phyloP scores from a whole-genome alignment of 1,140 invertebrate genomes.

The Scaptomyza graminum region DNA sequence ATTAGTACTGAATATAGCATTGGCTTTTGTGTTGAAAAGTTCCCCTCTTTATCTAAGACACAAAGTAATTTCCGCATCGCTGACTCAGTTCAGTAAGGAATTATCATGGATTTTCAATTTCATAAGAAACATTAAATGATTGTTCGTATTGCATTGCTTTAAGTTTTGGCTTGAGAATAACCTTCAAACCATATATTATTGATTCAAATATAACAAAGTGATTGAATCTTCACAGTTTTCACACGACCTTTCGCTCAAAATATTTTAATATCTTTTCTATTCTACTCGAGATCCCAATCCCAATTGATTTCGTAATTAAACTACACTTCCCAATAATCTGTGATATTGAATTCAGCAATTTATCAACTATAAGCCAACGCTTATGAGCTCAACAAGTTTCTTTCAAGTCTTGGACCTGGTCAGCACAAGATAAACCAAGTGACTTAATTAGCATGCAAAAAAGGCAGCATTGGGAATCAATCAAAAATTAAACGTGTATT shows the following conservation, averaged over 20 bases:
- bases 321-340: neutral
- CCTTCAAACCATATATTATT: too few species aligned
- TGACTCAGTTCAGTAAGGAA: neutral
- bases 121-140: too few species aligned
- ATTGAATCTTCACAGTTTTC: too few species aligned
- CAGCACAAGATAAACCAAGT: slow-evolving; percentile 36
- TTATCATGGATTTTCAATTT: too few species aligned
- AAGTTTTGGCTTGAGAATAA: too few species aligned
- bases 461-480: slow-evolving; percentile 55
- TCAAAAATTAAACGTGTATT: slow-evolving; percentile 41
- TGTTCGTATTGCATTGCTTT: too few species aligned
- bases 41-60: neutral
- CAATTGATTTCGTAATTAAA: neutral
- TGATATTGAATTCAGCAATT: slow-evolving; percentile 13
- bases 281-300: slow-evolving; percentile 1
- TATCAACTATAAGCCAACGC: slow-evolving; percentile 4
- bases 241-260: neutral
- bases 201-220: too few species aligned
- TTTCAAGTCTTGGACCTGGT: neutral
- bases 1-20: too few species aligned
- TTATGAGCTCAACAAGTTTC: slow-evolving; percentile 5
- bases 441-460: slow-evolving; percentile 78
- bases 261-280: neutral
- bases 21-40: neutral
- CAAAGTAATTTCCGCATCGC: neutral